Evolutionary conservation across 2,888 invertebrate genomes (phyloP), one percentile per base, ranked within the genome.

Genomic region (Steinernema scapterisci): DNA sequence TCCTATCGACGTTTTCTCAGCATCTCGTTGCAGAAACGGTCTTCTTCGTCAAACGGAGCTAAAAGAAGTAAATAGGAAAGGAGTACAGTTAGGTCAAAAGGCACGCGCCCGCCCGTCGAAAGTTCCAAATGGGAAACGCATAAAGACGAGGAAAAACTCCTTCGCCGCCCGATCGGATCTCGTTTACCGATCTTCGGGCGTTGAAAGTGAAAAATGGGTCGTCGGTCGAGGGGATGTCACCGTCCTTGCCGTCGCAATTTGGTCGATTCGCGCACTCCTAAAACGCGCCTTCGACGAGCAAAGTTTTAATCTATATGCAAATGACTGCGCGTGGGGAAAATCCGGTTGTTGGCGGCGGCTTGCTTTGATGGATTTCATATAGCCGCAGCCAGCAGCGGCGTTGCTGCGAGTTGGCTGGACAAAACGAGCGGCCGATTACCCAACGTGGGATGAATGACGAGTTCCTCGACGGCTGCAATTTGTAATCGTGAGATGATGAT

Each of bases 221-320:
- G 54, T 19, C 25, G 11, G 38, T 11, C 31, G 63, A 48, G 48
- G 48, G 38, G 38, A 38, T 38, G 38, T 38, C 38, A 38, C 38
- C 38, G 38, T 38, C 38, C 48, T n/a, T 16, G 48, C n/a, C 63
- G 63, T 63, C 63, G 63, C 63, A 63, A 63, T 63, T 63, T 31
- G 63, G 63, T 25, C 63, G 31, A 63, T 31, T 63, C 63, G 63
- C 63, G 63, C 63, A 63, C 11, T 63, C 31, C 63, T 63, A 63
- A 63, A 27, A 27, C 63, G 63, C 63, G 31, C 63, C 63, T 63
- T 63, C 38, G 63, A 27, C 63, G 63, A 21, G 21, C 63, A 63
- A 63, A 63, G 63, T 63, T 63, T 63, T 63, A 63, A 63, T 63
- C 63, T 63, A 63, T 63, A 63, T 63, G 63, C 63, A 63, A 63